Percentiles rank a stretch among this genome's conserved stretches.
phyloP scores from a whole-genome alignment of 2,888 invertebrate species.

The Tribolium freemani region DNA sequence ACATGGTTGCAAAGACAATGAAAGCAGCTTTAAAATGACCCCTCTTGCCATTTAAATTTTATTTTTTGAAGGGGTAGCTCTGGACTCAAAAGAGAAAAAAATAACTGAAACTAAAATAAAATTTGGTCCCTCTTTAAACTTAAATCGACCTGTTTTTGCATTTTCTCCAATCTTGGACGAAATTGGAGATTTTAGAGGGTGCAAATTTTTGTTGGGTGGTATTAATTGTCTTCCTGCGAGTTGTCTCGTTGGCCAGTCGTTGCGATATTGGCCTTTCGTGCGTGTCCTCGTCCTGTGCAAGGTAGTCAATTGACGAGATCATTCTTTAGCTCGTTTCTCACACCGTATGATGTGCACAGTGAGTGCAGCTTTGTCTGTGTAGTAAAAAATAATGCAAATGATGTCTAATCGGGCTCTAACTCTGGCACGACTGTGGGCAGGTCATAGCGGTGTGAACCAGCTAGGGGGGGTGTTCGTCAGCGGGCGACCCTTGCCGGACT shows the following conservation, averaged over 20 bases:
- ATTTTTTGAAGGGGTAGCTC: too few relatives aligned
- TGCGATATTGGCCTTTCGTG: slow-evolving; percentile 54
- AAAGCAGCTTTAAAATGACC: too few relatives aligned
- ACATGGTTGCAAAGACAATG: too few relatives aligned
- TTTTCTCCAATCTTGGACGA: too few relatives aligned
- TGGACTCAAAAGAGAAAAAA: too few relatives aligned
- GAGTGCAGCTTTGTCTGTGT: slow-evolving; percentile 44
- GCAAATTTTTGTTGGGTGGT: too few relatives aligned
- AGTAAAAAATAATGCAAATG: slow-evolving; percentile 45
- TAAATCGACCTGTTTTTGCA: too few relatives aligned
- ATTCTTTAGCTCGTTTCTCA: slow-evolving; percentile 69
- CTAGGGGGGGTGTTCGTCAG: slow-evolving; percentile 99
- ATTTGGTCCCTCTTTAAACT: too few relatives aligned
- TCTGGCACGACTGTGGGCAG: slow-evolving; percentile 76
- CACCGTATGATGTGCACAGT: slow-evolving; percentile 67
- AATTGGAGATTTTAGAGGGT: too few relatives aligned
- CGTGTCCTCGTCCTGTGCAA: slow-evolving; percentile 63
- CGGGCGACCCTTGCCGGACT: slow-evolving; percentile 97
- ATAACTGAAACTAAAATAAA: too few relatives aligned
- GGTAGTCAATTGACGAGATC: slow-evolving; percentile 68
- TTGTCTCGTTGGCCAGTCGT: slow-evolving; percentile 19
- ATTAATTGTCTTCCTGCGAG: slow-evolving; percentile 2
- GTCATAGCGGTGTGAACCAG: slow-evolving; percentile 99
- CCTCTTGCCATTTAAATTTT: too few relatives aligned
- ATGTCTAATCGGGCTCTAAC: slow-evolving; percentile 50